Evolutionary conservation across 2,797 vertebrate genomes (phyloP).

Genomic region (Melanogrammus aeglefinus): DNA sequence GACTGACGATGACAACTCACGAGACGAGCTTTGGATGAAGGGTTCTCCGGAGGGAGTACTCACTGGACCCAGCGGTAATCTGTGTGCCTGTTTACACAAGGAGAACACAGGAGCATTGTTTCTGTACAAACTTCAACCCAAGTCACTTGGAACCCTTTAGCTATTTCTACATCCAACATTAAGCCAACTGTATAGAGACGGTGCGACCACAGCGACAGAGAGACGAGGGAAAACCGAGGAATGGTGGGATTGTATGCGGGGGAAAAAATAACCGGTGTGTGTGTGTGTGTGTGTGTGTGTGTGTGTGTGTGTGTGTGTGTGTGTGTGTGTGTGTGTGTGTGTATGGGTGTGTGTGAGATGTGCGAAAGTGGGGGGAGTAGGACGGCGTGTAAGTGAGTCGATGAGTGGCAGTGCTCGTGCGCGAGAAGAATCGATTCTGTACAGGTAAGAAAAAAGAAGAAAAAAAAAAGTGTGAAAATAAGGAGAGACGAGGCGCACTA

Average conservation of each 20-base stretch:
- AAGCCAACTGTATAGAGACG: slow-evolving; percentile 90
- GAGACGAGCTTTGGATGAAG: slow-evolving; percentile 40
- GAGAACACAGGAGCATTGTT: slow-evolving; percentile 78
- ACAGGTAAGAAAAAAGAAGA: slow-evolving; percentile 53
- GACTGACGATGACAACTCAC: slow-evolving; percentile 28
- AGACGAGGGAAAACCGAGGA: background rate
- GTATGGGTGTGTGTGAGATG: background rate
- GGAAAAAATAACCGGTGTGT: background rate
- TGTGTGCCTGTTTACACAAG: slow-evolving; percentile 97
- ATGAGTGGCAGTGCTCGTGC: background rate
- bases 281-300: background rate
- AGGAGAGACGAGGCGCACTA: slow-evolving; percentile 83
- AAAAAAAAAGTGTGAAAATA: slow-evolving; percentile 32
- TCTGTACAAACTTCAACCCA: slow-evolving; percentile 93
- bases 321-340: background rate
- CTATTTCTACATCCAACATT: slow-evolving; percentile 91
- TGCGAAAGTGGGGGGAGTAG: too few relatives aligned
- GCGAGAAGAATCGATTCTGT: slow-evolving; percentile 47
- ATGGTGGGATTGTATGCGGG: slow-evolving; percentile 4
- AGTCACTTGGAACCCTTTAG: slow-evolving; percentile 91
- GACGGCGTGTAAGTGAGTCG: too few relatives aligned
- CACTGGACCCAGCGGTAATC: slow-evolving; percentile 79
- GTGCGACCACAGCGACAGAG: slow-evolving; percentile 5
- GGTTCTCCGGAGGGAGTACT: slow-evolving; percentile 50
- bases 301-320: too few relatives aligned